phyloP scores from a whole-genome alignment of 2,797 vertebrate genomes.

The Xenentodon cancila region DNA sequence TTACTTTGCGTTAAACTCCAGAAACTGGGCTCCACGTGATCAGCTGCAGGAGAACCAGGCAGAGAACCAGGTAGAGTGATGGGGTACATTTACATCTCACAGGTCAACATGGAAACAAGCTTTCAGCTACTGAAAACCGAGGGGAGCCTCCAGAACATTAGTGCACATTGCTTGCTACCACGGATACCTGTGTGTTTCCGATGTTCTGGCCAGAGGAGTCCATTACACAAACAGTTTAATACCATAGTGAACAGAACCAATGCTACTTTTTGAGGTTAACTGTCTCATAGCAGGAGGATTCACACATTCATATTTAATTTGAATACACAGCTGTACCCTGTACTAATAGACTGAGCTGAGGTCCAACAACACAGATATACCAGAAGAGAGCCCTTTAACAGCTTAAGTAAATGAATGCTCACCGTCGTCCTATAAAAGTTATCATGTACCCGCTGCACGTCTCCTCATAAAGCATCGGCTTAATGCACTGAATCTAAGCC shows the following conservation, averaged over 20 bases:
- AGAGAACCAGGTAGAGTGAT: too few species aligned
- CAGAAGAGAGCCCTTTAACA: background rate
- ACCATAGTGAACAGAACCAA: background rate
- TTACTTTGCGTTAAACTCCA: too few species aligned
- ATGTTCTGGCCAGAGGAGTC: background rate
- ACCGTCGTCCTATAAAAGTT: background rate
- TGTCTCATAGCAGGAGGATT: conserved; percentile 6
- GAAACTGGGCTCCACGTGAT: too few species aligned
- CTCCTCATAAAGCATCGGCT: conserved; percentile 1
- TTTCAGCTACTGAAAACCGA: too few species aligned
- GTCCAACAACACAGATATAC: background rate
- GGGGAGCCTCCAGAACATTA: too few species aligned
- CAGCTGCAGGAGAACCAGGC: too few species aligned
- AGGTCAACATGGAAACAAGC: too few species aligned
- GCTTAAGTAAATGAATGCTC: background rate
- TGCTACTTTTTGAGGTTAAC: background rate
- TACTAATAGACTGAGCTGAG: background rate
- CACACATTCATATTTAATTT: conserved; percentile 15
- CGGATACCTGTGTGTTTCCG: too few species aligned
- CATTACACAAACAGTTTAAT: too few species aligned
- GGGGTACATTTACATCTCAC: too few species aligned
- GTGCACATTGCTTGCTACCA: too few species aligned
- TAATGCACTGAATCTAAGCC: conserved; percentile 15
- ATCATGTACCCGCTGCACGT: background rate
- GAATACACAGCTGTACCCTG: background rate